Conservation (phyloP, 2,888 invertebrate species). For the Frankliniella intonsa region DNA sequence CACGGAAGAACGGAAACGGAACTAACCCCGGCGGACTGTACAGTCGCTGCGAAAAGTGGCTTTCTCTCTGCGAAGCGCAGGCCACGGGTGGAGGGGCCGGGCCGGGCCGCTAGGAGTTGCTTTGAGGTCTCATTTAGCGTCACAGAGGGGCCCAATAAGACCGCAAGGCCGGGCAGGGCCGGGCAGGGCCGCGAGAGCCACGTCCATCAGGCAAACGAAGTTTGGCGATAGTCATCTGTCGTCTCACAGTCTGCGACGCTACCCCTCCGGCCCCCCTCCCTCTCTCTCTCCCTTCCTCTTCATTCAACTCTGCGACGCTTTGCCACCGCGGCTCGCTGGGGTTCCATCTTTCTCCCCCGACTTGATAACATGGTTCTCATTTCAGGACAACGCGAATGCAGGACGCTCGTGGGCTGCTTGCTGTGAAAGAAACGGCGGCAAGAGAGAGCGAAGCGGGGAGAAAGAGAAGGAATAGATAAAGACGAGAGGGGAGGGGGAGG, state of each 20-base stretch:
- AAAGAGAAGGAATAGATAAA: neutral
- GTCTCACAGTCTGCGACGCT: neutral
- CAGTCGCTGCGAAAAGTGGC: too few relatives aligned
- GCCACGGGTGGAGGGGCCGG: too few relatives aligned
- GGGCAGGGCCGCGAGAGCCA: neutral
- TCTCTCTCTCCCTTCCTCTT: neutral
- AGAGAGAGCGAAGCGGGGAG: neutral
- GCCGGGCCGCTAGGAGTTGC: neutral
- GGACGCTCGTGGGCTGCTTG: neutral
- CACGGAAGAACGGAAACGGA: too few relatives aligned
- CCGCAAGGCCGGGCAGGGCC: neutral
- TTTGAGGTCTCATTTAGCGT: slow-evolving; percentile 19
- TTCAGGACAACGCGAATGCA: slow-evolving; percentile 1
- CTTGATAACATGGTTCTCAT: slow-evolving; percentile 23
- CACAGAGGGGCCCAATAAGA: neutral
- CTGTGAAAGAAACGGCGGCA: neutral
- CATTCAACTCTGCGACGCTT: neutral
- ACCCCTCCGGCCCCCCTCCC: neutral
- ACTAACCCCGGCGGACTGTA: too few relatives aligned
- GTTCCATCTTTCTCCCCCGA: neutral
- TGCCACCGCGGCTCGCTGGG: neutral
- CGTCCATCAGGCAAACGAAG: slow-evolving; percentile 24
- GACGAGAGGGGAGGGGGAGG: too few relatives aligned
- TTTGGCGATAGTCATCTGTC: slow-evolving; percentile 25
- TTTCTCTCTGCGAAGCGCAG: too few relatives aligned